Percentiles rank a stretch among this genome's conserved stretches.
Evolutionary conservation across 1,140 invertebrate species (phyloP).

Genomic region (Brachionus rotundiformis): DNA sequence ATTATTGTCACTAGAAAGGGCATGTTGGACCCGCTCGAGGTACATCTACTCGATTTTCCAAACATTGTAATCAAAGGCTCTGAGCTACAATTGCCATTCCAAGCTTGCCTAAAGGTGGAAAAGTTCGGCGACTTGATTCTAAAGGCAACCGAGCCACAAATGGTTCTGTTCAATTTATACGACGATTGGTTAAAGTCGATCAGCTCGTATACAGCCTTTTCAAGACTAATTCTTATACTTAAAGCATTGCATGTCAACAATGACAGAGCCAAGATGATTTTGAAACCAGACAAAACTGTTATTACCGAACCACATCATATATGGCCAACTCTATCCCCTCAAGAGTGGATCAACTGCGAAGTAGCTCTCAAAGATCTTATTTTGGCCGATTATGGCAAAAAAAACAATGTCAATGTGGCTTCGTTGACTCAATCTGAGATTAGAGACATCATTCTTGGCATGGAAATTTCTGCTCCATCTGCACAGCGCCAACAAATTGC

Average conservation of each 20-base stretch:
- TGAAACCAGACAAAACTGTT: constrained; percentile 98
- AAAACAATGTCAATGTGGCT: constrained; percentile 99
- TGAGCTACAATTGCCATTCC: constrained; percentile 96
- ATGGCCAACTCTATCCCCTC: constrained; percentile 94
- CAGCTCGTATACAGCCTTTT: constrained; percentile 77
- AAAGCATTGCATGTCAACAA: constrained; percentile 97
- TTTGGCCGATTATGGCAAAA: constrained; percentile 97
- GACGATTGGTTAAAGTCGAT: constrained; percentile 93
- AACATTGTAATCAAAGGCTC: constrained; percentile 99
- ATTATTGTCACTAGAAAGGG: constrained; percentile 99
- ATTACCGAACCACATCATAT: constrained; percentile 98
- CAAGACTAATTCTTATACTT: constrained; percentile 90
- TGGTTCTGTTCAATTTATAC: constrained; percentile 98
- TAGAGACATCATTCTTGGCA: constrained; percentile 96
- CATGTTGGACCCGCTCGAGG: constrained; percentile 92
- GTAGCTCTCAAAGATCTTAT: constrained; percentile 97
- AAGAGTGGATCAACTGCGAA: constrained; percentile 97
- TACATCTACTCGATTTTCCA: constrained; percentile 77
- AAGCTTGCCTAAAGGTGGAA: constrained; percentile 96
- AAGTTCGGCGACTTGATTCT: constrained; percentile 98
- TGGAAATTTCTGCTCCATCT: constrained; percentile 98
- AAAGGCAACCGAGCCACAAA: constrained; percentile 98
- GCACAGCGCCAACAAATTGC: constrained; percentile 98
- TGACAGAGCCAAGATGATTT: constrained; percentile 93
- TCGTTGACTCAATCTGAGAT: constrained; percentile 98